These are phyloP conservation scores for Chelonoidis abingdonii DNA, from an alignment of 2,113 vertebrate species.

Conservation along the genomic window DNA sequence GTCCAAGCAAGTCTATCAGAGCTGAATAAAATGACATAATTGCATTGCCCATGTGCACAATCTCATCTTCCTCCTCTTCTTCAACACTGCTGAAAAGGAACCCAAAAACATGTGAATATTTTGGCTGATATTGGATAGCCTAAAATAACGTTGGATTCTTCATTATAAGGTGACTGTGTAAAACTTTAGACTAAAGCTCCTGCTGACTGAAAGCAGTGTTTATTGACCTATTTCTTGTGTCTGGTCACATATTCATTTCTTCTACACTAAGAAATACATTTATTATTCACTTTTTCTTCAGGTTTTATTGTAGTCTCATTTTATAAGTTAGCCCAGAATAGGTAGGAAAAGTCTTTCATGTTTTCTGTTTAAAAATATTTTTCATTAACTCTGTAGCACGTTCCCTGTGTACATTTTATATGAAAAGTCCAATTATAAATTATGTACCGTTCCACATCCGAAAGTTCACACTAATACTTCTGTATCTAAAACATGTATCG, in stretches of 20 bases:
- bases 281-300: neutral
- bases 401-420: neutral
- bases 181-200: neutral
- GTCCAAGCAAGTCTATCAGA: conserved; percentile 96
- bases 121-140: neutral
- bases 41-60: conserved; percentile 97
- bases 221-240: neutral
- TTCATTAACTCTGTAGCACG: neutral
- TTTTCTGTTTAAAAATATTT: neutral
- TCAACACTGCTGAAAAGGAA: conserved; percentile 78
- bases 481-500: neutral
- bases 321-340: neutral
- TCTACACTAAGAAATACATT: neutral
- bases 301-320: neutral
- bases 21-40: conserved; percentile 99
- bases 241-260: neutral
- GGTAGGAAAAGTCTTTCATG: neutral
- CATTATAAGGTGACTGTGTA: neutral
- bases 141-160: neutral
- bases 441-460: neutral
- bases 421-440: neutral
- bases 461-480: neutral
- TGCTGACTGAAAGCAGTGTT: neutral
- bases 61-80: conserved; percentile 89
- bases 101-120: neutral